A percentile compares a stretch with the other conserved stretches of the same genome.
phyloP scores from a whole-genome alignment of 2,113 vertebrate genomes.

The Psittacula cyanocephala region DNA sequence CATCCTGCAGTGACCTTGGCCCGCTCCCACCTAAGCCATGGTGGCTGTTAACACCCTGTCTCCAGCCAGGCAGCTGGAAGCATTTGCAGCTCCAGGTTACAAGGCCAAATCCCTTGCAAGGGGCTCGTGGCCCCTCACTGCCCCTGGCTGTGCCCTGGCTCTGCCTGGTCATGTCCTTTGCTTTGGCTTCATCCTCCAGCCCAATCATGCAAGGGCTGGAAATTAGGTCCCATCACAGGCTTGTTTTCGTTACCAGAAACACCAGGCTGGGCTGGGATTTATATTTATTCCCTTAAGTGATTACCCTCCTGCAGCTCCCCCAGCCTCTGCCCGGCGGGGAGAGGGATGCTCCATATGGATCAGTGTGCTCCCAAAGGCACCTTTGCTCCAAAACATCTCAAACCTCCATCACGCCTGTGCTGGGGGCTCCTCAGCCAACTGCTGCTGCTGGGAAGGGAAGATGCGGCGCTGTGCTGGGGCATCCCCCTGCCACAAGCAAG shows the following conservation, averaged over 20 bases:
- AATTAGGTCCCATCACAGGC: neutral
- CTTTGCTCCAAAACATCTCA: neutral
- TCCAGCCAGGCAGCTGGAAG: neutral
- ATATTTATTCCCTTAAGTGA: neutral
- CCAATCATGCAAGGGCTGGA: neutral
- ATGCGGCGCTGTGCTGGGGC: neutral
- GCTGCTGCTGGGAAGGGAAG: neutral
- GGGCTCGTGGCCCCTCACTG: neutral
- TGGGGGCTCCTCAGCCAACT: neutral
- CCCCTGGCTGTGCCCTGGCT: neutral
- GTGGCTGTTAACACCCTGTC: neutral
- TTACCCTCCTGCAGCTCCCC: neutral
- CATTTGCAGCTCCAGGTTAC: neutral
- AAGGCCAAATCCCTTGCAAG: neutral
- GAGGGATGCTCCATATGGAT: neutral
- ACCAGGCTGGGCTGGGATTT: neutral
- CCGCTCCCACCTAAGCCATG: rapidly evolving
- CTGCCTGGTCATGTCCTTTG: neutral
- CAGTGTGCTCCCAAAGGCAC: neutral
- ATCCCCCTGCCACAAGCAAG: rapidly evolving
- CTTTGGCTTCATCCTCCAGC: neutral
- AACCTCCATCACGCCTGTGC: rapidly evolving
- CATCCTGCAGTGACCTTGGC: neutral
- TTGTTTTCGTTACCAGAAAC: neutral
- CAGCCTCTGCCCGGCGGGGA: rapidly evolving